A percentile compares a stretch with the other conserved stretches of the same genome.
phyloP scores from a whole-genome alignment of 2,888 invertebrate species.

The Eupithecia dodoneata region DNA sequence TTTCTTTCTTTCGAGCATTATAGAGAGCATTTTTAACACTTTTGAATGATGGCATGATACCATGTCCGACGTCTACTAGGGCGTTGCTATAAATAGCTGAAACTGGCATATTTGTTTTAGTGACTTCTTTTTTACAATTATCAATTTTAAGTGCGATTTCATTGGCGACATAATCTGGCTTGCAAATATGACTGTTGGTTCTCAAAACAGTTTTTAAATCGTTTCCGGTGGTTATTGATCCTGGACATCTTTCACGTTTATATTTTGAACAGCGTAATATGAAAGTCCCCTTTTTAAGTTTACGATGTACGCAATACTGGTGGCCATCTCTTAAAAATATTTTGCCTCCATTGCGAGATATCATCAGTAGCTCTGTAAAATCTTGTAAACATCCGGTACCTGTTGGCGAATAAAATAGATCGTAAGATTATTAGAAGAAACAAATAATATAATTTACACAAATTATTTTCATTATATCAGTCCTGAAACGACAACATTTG shows the following conservation, averaged over 20 bases:
- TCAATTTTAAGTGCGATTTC: slow-evolving; percentile 7
- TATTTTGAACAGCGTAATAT: slow-evolving; percentile 6
- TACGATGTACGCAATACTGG: slow-evolving; percentile 1
- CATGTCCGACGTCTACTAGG: neutral
- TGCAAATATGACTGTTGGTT: neutral
- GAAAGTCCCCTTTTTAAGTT: neutral
- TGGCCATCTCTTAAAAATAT: neutral
- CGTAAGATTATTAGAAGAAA: neutral
- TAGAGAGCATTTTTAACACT: neutral
- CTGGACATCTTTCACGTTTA: neutral
- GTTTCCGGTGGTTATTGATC: neutral
- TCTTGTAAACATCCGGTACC: neutral
- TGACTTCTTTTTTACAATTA: slow-evolving; percentile 1
- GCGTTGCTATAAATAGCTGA: slow-evolving; percentile 4
- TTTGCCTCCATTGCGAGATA: slow-evolving; percentile 14
- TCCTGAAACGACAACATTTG: no score
- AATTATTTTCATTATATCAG: neutral
- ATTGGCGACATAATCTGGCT: slow-evolving; percentile 1
- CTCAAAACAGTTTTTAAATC: slow-evolving; percentile 1
- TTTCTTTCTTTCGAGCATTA: neutral
- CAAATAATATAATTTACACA: neutral
- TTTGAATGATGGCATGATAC: neutral
- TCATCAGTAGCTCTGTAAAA: neutral
- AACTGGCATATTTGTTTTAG: neutral
- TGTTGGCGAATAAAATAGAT: neutral